Evolutionary conservation across 2,888 invertebrate species (phyloP), one percentile per base, ranked within the genome.

Genomic region (Oxyteleia sp.): DNA sequence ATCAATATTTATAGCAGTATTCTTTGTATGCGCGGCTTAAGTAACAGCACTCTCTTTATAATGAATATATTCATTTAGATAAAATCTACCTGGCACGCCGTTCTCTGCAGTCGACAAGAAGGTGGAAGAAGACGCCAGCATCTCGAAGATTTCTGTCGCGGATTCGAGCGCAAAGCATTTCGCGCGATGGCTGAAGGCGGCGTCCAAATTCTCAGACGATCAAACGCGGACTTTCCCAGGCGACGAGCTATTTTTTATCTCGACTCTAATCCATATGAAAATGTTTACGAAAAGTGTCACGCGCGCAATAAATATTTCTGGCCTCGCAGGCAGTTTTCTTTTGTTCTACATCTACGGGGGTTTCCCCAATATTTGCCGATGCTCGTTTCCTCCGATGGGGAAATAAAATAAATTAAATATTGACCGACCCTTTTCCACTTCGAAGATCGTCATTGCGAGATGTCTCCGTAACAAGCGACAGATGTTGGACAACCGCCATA

Each of bases 401-500:
- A 66, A 57, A 71, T 63, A 61, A 84, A 75, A 80, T 61, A 72
- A 76, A 84, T 80, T 59, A 71, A 84, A 80, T 72, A 84, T 79
- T 51, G 66, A 57, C 61, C 75, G 75, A 64, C 76, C 76, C 80
- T 80, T 76, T 72, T 61, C 59, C 57, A 66, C 38, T 51, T 20
- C 41, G 75, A 71, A 49, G 57, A 66, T 71, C 76, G 64, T 76
- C 76, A 53, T 66, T 51, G 59, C 51, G 80, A 68, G 78, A 69
- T 43, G 68, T 55, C 72, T 55, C 41, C 49, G 68, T 66, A 84
- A 88, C 86, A 88, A 89, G 87, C 90, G 90, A 89, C 93, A 93
- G 93, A 93, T 93, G 93, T 91, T 87, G 88, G 87, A 75, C 88
- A 86, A 86, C 88, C 90, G 90, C 92, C 91, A 91, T 91, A 71